Evolutionary conservation across 2,797 vertebrate genomes (phyloP), one percentile per base, ranked within the genome.

Genomic region (Loris lydekkerianus): DNA sequence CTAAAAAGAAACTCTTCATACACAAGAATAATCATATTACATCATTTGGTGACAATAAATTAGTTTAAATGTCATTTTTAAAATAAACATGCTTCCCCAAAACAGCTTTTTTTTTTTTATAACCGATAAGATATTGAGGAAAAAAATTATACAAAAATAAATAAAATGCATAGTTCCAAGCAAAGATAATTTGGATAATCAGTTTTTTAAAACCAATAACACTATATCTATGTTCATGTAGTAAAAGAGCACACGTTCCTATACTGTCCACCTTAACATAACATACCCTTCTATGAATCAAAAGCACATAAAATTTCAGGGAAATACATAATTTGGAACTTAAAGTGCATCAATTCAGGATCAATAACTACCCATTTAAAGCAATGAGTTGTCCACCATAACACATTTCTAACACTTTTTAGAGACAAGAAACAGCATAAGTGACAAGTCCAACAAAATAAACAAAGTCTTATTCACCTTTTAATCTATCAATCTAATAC

Each of bases 291-390:
- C 29, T 75, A 70, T 58, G 67, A 27, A 81, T 95, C 58, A 58
- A 93, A 89, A 92, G 3, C 67, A 95, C 29, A 94, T 23, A 61
- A 63, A 82, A 8, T 4, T 65, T 88, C 69, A 94, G 18, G 31
- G 58, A 84, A 89, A 94, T 31, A 90, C 15, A 83, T 49, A 90
- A 78, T 56, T 88, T 29, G 7, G 2, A 94, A 76, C 67, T 70
- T 93, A 31, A 69, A 89, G 92, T 89, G 7, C 67, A 95, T 92
- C 11, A 82, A 82, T 49, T 96, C 72, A 84, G 60, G 63, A 92
- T 86, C 53, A 90, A 65, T 91, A 91, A 87, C 11, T 84, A 27
- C 53, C 34, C 37, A 95, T 58, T 93, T 89, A 95, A 94, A 90
- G 34, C 43, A 88, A 84, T 85, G 13, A 75, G 10, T 46, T 95